Percentiles rank a stretch among this genome's conserved stretches.
Evolutionary conservation across 2,113 vertebrate genomes (phyloP).

Genomic region (Notiomystis cincta): DNA sequence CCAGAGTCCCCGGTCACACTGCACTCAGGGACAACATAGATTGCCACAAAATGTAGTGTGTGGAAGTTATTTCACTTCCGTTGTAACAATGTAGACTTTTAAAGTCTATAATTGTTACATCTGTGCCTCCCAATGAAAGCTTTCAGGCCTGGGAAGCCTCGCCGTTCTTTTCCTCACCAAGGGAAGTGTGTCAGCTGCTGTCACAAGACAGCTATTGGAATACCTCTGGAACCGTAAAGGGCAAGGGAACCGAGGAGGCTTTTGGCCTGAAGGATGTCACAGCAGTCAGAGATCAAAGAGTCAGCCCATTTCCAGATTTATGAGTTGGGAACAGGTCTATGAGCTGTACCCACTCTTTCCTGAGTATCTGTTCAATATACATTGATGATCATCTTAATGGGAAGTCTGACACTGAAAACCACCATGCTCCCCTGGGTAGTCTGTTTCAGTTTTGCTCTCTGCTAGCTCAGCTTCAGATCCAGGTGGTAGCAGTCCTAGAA

Average conservation of each 20-base stretch:
- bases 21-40: accelerated
- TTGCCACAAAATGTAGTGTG: not conserved
- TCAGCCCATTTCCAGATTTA: conserved; percentile 24
- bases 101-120: not conserved
- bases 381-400: not conserved
- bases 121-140: not conserved
- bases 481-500: not conserved
- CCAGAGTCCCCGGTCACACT: no score
- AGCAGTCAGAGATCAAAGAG: conserved; percentile 34
- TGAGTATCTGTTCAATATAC: not conserved
- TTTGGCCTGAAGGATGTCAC: not conserved
- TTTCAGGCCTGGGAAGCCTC: not conserved
- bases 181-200: not conserved
- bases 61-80: not conserved
- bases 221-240: not conserved
- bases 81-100: not conserved
- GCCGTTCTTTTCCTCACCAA: not conserved
- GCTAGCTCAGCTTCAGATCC: not conserved
- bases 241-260: not conserved
- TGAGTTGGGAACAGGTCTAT: conserved; percentile 29
- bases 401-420: not conserved
- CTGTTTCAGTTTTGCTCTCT: not conserved
- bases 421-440: not conserved
- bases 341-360: not conserved
- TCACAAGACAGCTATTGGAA: not conserved